Conservation (phyloP, 2,888 invertebrate species). For the Drosophila robusta region DNA sequence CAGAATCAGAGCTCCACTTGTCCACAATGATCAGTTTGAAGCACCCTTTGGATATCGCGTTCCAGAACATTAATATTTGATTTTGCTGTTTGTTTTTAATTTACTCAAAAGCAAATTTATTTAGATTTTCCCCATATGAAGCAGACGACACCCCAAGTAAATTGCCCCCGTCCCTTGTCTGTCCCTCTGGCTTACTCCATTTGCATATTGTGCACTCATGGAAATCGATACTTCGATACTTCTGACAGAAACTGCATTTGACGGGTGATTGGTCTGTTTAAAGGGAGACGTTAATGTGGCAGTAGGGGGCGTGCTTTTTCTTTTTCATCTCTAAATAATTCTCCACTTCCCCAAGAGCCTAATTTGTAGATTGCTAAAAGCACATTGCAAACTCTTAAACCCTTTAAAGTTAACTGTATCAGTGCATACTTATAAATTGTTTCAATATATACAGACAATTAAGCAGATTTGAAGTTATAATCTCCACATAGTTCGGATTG, state of each 20-base stretch:
- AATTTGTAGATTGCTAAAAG: not conserved
- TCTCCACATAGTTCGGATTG: not conserved
- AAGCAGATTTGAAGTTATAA: not conserved
- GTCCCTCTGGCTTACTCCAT: not conserved
- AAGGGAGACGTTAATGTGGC: not conserved
- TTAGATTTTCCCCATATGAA: slow-evolving; percentile 49
- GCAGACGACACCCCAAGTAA: slow-evolving; percentile 37
- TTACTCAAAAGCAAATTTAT: slow-evolving; percentile 73
- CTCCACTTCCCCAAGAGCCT: not conserved
- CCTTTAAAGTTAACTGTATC: not conserved
- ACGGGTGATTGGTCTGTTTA: slow-evolving; percentile 6
- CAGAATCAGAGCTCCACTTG: slow-evolving; percentile 24
- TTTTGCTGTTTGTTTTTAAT: slow-evolving; percentile 80
- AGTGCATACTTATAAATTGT: slow-evolving; percentile 6
- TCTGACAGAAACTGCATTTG: slow-evolving; percentile 41
- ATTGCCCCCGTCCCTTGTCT: not conserved
- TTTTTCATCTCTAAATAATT: not conserved
- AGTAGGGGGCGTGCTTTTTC: not conserved
- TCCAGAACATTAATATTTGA: slow-evolving; percentile 80
- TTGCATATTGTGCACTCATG: slow-evolving; percentile 28
- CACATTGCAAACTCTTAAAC: not conserved
- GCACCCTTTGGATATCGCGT: slow-evolving; percentile 52
- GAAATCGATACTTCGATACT: slow-evolving; percentile 61
- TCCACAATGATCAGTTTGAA: slow-evolving; percentile 52
- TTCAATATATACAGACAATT: slow-evolving; percentile 6